Evolutionary conservation across 2,797 vertebrate genomes (phyloP).

Genomic region (Cyprinodon diabolis): DNA sequence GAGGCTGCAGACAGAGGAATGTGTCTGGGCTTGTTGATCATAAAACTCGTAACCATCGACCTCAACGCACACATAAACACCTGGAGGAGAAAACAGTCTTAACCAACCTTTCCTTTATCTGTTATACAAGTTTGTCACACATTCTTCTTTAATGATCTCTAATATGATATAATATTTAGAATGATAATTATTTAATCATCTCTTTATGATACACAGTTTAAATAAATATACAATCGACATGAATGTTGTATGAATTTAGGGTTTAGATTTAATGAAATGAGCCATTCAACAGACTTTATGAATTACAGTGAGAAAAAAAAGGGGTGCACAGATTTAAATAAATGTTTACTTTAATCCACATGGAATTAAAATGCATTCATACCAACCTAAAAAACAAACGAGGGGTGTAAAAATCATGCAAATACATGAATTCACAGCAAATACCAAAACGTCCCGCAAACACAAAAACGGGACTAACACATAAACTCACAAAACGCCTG

Average conservation of each 20-base stretch:
- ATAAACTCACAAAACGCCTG: too few relatives aligned
- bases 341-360: neutral
- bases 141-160: too few relatives aligned
- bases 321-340: neutral
- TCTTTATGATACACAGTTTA: neutral
- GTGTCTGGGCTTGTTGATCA: conserved; percentile 74
- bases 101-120: neutral
- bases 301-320: neutral
- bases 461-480: too few relatives aligned
- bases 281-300: neutral
- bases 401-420: too few relatives aligned
- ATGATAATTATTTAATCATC: too few relatives aligned
- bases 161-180: too few relatives aligned
- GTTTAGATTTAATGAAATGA: too few relatives aligned
- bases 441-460: too few relatives aligned
- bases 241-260: neutral
- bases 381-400: too few relatives aligned
- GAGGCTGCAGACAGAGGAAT: conserved; percentile 67
- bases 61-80: conserved; percentile 76
- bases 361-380: neutral
- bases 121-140: neutral
- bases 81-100: conserved; percentile 44
- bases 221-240: neutral
- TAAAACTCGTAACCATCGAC: conserved; percentile 81
- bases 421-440: too few relatives aligned